Evolutionary conservation across 2,888 invertebrate species (phyloP).

Genomic region (Apodemia mormo): DNA sequence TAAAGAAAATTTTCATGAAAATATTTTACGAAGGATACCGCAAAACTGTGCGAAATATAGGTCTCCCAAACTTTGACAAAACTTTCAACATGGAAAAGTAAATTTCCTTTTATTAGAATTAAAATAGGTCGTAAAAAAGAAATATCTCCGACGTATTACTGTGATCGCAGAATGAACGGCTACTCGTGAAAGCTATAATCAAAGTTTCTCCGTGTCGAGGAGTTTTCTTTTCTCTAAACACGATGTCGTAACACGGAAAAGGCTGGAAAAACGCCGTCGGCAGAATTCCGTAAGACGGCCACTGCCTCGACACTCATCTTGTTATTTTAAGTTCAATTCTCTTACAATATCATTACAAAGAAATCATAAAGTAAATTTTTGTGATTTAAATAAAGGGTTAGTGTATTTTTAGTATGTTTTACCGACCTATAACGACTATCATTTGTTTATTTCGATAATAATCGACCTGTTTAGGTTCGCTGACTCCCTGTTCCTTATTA

Average conservation of each 20-base stretch:
- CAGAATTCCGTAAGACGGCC: constrained; percentile 61
- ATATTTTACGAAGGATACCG: constrained; percentile 44
- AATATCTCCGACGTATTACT: constrained; percentile 75
- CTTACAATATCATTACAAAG: constrained; percentile 63
- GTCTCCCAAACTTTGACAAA: constrained; percentile 25
- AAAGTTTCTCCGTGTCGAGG: constrained; percentile 76
- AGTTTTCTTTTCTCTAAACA: constrained; percentile 79
- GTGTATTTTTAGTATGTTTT: not conserved
- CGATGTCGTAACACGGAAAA: constrained; percentile 78
- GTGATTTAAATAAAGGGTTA: constrained; percentile 39
- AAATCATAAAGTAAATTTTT: constrained; percentile 61
- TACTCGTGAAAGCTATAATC: constrained; percentile 78
- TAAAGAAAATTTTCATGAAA: constrained; percentile 50
- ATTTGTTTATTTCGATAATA: too few species aligned
- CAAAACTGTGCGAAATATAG: constrained; percentile 14
- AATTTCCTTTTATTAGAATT: constrained; percentile 78
- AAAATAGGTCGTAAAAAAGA: constrained; percentile 76
- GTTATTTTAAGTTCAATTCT: constrained; percentile 66
- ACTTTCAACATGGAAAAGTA: constrained; percentile 63
- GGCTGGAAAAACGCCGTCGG: constrained; percentile 75
- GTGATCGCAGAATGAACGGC: constrained; percentile 70
- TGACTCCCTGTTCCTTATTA: too few species aligned
- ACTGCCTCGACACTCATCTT: constrained; percentile 49
- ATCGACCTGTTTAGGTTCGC: too few species aligned
- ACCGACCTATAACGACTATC: too few species aligned